Conservation (phyloP, 2,797 vertebrate species). For the Bothrops alternatus region DNA sequence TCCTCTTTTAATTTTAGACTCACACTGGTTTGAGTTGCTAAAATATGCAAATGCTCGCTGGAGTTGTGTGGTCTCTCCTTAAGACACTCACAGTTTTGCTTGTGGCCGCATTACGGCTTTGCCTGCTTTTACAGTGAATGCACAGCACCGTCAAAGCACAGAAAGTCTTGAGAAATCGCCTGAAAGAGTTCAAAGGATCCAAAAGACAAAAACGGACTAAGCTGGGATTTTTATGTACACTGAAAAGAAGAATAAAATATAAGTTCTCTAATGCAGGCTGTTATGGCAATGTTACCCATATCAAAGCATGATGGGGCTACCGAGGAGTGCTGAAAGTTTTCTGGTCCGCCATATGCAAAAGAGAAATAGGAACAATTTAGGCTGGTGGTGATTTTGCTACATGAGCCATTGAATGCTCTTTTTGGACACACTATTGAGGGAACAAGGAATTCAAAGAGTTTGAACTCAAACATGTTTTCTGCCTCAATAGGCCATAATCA, state of each 20-base stretch:
- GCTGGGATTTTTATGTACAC: conserved; percentile 99
- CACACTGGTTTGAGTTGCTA: conserved; percentile 84
- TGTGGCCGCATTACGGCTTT: conserved; percentile 96
- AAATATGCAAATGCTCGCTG: conserved; percentile 96
- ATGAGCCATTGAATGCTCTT: conserved; percentile 97
- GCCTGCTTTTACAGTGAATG: conserved; percentile 99
- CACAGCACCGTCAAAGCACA: conserved; percentile 94
- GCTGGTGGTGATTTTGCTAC: conserved; percentile 86
- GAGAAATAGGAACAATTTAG: conserved; percentile 85
- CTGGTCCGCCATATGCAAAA: conserved; percentile 86
- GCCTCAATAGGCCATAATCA: conserved; percentile 99
- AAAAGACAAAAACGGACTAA: conserved; percentile 99
- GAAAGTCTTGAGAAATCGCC: conserved; percentile 95
- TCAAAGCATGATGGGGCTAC: conserved; percentile 89
- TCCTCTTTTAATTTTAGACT: conserved; percentile 78
- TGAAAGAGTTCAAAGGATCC: conserved; percentile 99
- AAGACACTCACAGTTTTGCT: conserved; percentile 98
- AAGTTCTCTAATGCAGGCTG: conserved; percentile 92
- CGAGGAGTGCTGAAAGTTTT: conserved; percentile 82
- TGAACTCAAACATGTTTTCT: conserved; percentile 99
- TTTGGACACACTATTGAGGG: conserved; percentile 94
- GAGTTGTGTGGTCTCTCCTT: conserved; percentile 98
- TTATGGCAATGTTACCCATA: conserved; percentile 91
- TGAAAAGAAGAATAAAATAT: conserved; percentile 99
- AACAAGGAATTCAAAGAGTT: conserved; percentile 99